Base-by-base conservation (phyloP, 2,797 vertebrate genomes). In the Liparis tanakae region DNA sequence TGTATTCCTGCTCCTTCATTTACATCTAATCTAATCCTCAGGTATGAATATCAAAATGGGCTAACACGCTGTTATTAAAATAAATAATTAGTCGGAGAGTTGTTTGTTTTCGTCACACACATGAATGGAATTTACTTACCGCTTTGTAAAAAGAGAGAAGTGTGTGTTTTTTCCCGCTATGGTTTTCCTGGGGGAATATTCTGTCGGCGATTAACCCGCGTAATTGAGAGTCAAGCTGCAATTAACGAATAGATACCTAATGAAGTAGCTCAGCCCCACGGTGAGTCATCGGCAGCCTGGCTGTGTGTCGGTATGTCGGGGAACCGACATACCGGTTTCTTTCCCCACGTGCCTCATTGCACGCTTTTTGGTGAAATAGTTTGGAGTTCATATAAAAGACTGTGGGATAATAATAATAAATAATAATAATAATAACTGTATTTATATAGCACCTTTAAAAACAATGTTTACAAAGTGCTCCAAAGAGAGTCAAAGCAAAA, bases 221-320 rank as follows among this genome's bases (percentile, higher is more conserved):
- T 95, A 94, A 94, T 94, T 93, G 91, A 90, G 90, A 94, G 94
- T 94, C 93, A 93, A 92, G 89, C 87, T 72, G 85, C 90, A 93
- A 94, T 94, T 94, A 95, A 93, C 91, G 93, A 94, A 94, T 91
- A 88, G 87, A 91, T 91, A 84, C 80, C 83, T 91, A 92, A 91
- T 94, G 88, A 94, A 93, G 92, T 89, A 87, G 91, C 90, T 87
- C 62, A 89, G 88, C 85, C 81, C 78, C 63, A 70, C 67, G 76
- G 81, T 85, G 86, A 91, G 91, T 85, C 79, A 91, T 93, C 88
- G 92, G 87, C 81, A 81, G 81, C 72, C 65, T 79, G 54, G 34
- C 57, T 69, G 51, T 22, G 37, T 71, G 66, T 78, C 74, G 83
- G 79, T n/a, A n/a, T 87, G 87, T 87, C 65, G 51, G 79, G 51